Percentiles rank a stretch among this genome's conserved stretches.
Conservation (phyloP, 2,888 invertebrate species). For the Linnaemya vulpina region DNA sequence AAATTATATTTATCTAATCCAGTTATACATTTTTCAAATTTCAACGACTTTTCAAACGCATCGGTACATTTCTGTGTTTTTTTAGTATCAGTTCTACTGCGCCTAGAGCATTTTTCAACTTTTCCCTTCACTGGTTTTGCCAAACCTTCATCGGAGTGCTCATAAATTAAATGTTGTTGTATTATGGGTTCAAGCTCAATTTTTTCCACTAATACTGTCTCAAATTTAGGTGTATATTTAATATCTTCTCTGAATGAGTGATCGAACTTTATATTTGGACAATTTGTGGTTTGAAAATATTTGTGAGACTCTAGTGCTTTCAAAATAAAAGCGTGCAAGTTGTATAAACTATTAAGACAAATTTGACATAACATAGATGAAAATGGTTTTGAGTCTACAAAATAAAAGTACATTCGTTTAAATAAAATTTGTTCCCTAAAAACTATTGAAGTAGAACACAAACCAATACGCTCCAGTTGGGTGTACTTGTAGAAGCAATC, state of each 20-base stretch:
- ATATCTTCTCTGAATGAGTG: conserved; percentile 9
- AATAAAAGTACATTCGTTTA: neutral
- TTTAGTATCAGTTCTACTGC: neutral
- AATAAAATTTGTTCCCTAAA: neutral
- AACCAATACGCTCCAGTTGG: conserved; percentile 49
- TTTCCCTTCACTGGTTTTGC: neutral
- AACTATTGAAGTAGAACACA: conserved; percentile 5
- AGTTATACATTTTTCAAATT: neutral
- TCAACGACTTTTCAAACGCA: neutral
- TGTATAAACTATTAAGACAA: conserved; percentile 43
- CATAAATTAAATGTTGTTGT: conserved; percentile 1
- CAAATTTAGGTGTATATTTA: conserved; percentile 39
- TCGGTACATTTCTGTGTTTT: neutral
- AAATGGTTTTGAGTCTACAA: conserved; percentile 42
- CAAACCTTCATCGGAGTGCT: conserved; percentile 7
- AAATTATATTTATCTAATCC: neutral
- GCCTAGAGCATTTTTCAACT: neutral
- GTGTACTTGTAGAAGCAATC: conserved; percentile 64
- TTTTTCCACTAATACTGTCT: conserved; percentile 47
- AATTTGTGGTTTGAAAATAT: conserved; percentile 26
- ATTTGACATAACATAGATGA: conserved; percentile 49
- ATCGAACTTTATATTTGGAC: neutral
- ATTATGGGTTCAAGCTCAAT: conserved; percentile 24
- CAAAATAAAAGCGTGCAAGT: conserved; percentile 37
- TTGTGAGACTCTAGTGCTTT: conserved; percentile 49